Base-by-base conservation (phyloP, 2,888 invertebrate species). In the Ischnura elegans region DNA sequence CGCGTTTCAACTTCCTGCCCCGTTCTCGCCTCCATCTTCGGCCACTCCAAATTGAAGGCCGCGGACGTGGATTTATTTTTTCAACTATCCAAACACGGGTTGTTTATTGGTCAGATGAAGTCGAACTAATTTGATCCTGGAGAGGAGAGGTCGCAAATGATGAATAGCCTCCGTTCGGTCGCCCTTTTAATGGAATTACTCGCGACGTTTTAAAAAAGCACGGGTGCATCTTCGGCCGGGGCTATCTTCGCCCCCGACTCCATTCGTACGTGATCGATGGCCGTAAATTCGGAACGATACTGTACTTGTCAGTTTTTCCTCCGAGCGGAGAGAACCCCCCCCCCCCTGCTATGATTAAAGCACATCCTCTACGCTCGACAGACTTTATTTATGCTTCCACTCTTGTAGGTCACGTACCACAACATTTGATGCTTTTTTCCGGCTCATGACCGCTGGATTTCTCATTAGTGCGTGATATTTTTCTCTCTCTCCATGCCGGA, bases 21-120 rank as follows among this genome's bases (percentile, higher is more conserved):
- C 36, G 3, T 76, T 29, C 76, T 8, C 36, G 10, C 16, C 36
- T 36, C 13, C 21, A 8, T 4, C 76, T 36, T 76, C 76, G 29
- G 16, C 3, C 36, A 36, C 76, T 36, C 36, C 25, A 76, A 76
- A 76, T 29, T 76, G 25, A 76, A 10, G 13, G 36, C 76, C 76
- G 36, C 4, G 76, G 29, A 76, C 76, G 10, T 29, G 29, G 13
- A 29, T 36, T 76, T n/a, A n/a, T 76, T 76, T 76, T 51, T 51
- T 51, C 47, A 36, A 36, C 29, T 36, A 76, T 36, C 76, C 36
- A 76, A 76, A 76, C 29, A 36, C 25, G 29, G 76, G 76, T 36
- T 76, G 76, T 76, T 76, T 36, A 76, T 76, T 76, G 76, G 76
- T 76, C 29, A n/a, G 36, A 76, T 76, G 29, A 76, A 76, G 76